A percentile compares a stretch with the other conserved stretches of the same genome.
Evolutionary conservation across 2,113 vertebrate genomes (phyloP).

Genomic region (Amblyornis subalaris): DNA sequence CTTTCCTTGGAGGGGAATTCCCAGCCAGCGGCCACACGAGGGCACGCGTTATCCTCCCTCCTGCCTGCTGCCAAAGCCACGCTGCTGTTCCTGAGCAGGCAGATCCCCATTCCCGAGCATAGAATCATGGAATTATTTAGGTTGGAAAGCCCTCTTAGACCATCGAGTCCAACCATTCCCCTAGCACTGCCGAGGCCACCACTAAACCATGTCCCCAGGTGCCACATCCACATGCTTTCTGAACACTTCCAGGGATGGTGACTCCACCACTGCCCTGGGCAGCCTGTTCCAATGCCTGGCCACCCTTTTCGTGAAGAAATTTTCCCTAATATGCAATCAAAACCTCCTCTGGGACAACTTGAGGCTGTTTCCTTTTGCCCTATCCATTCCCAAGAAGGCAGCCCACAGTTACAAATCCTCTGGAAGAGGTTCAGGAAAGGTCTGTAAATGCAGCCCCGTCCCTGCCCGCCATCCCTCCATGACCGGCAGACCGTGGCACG

Average conservation of each 20-base stretch:
- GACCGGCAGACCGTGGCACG: accelerated
- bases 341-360: not conserved
- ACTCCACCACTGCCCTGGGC: not conserved
- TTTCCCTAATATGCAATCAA: not conserved
- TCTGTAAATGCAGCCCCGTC: not conserved
- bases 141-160: not conserved
- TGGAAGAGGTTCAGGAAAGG: not conserved
- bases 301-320: not conserved
- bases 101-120: accelerated
- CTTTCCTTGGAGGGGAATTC: not conserved
- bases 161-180: not conserved
- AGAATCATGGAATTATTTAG: not conserved
- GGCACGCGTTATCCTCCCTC: not conserved
- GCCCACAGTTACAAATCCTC: not conserved
- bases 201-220: not conserved
- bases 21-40: constrained; percentile 25
- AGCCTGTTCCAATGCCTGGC: not conserved
- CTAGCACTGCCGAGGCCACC: not conserved
- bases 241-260: not conserved
- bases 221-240: not conserved
- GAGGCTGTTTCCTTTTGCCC: not conserved
- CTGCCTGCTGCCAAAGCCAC: accelerated
- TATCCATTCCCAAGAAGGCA: not conserved
- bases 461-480: accelerated
- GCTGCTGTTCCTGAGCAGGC: not conserved